These are phyloP conservation scores for Electrophaes corylata DNA, from an alignment of 2,888 invertebrate genomes.

Conservation along the genomic window DNA sequence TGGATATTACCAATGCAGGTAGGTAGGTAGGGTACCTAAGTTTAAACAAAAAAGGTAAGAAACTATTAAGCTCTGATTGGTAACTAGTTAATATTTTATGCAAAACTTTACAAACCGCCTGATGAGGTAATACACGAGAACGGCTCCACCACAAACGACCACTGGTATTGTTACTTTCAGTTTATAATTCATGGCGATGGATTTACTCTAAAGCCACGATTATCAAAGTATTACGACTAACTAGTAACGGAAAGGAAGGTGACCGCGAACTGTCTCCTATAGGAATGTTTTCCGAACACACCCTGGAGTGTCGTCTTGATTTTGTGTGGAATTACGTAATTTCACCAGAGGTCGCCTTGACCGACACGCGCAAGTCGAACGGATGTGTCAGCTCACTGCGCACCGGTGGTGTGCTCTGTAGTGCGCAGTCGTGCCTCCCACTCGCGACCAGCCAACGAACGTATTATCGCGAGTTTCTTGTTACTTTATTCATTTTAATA, in stretches of 20 bases:
- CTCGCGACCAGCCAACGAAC: conserved; percentile 66
- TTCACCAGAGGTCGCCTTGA: conserved; percentile 80
- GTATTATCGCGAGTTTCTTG: conserved; percentile 78
- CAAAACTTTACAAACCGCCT: conserved; percentile 75
- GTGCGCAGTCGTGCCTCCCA: conserved; percentile 79
- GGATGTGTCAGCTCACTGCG: conserved; percentile 82
- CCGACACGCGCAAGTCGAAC: conserved; percentile 81
- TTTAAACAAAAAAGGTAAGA: background rate
- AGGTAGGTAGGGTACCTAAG: too few relatives aligned
- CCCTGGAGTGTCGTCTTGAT: conserved; percentile 69
- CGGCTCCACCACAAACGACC: conserved; percentile 81
- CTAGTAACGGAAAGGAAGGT: conserved; percentile 55
- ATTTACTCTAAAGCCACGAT: conserved; percentile 38
- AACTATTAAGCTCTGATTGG: background rate
- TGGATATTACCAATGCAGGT: too few relatives aligned
- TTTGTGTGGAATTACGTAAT: conserved; percentile 81
- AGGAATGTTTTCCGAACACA: conserved; percentile 74
- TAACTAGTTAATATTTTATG: conserved; percentile 2
- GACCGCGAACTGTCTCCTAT: conserved; percentile 63
- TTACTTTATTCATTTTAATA: conserved; percentile 75
- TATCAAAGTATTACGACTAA: conserved; percentile 8
- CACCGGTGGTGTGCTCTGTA: conserved; percentile 67
- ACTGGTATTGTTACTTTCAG: conserved; percentile 79
- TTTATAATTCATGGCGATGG: conserved; percentile 75
- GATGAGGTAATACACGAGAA: conserved; percentile 82